Evolutionary conservation across 1,140 invertebrate genomes (phyloP).

Genomic region (Caenorhabditis inopinata): DNA sequence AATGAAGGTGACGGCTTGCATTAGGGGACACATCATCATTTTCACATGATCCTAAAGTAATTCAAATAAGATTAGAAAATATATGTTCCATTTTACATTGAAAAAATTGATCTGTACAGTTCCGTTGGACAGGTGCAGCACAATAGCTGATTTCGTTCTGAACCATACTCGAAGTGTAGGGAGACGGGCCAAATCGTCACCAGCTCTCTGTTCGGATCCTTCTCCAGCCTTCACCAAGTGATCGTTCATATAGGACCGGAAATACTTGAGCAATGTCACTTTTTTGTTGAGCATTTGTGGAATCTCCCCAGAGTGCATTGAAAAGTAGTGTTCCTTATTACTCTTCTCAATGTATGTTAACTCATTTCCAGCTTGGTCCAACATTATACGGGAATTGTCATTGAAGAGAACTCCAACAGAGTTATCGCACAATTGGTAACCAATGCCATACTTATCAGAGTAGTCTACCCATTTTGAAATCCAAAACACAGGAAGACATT

Average conservation of each 20-base stretch:
- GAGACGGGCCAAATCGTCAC: constrained; percentile 82
- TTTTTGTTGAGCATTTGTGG: constrained; percentile 85
- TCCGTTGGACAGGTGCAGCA: constrained; percentile 96
- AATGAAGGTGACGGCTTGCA: constrained; percentile 93
- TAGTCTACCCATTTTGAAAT: constrained; percentile 98
- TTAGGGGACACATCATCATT: constrained; percentile 92
- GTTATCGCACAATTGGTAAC: constrained; percentile 92
- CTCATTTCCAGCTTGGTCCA: constrained; percentile 69
- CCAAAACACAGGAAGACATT: constrained; percentile 88
- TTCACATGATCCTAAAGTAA: constrained; percentile 82
- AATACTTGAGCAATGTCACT: constrained; percentile 93
- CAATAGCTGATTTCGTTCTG: constrained; percentile 89
- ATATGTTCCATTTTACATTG: constrained; percentile 54
- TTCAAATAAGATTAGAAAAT: neutral
- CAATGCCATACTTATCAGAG: constrained; percentile 96
- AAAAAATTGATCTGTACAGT: constrained; percentile 97
- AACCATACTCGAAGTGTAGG: constrained; percentile 94
- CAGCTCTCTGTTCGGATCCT: constrained; percentile 71
- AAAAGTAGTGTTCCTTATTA: constrained; percentile 84
- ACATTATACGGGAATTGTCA: constrained; percentile 49
- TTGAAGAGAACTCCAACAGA: constrained; percentile 52
- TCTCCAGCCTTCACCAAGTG: constrained; percentile 79
- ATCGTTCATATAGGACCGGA: constrained; percentile 95
- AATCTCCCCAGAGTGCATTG: constrained; percentile 73
- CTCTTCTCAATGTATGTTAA: constrained; percentile 94